phyloP scores from a whole-genome alignment of 2,113 vertebrate genomes.

The Corythaeola cristata region DNA sequence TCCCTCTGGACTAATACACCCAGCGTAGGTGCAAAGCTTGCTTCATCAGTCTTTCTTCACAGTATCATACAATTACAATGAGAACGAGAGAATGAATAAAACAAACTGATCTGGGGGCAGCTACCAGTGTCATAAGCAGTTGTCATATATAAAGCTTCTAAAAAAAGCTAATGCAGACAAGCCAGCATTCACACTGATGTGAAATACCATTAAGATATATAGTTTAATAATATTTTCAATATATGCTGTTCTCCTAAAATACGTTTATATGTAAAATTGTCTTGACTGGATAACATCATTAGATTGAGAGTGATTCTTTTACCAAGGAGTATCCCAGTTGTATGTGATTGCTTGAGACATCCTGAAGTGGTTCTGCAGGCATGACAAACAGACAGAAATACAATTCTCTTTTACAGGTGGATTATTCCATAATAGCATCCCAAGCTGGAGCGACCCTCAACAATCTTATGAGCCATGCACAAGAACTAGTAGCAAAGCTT shows the following conservation, averaged over 20 bases:
- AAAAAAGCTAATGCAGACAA: neutral
- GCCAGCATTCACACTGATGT: neutral
- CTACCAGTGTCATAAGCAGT: neutral
- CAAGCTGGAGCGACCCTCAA: slow-evolving; percentile 94
- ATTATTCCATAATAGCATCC: slow-evolving; percentile 89
- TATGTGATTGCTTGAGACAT: neutral
- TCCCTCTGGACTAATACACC: neutral
- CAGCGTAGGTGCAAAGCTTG: neutral
- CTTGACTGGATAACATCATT: neutral
- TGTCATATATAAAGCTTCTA: neutral
- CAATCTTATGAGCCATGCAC: slow-evolving; percentile 94
- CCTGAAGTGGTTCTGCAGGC: neutral
- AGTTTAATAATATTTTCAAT: neutral
- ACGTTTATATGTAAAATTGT: neutral
- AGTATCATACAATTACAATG: neutral
- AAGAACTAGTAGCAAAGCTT: slow-evolving; percentile 93
- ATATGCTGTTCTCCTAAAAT: neutral
- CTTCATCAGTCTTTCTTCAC: neutral
- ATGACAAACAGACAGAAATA: neutral
- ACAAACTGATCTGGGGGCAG: neutral
- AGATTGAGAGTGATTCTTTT: neutral
- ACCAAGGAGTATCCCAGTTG: neutral
- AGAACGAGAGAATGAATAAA: neutral
- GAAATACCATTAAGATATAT: neutral
- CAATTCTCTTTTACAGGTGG: slow-evolving; percentile 84